Conservation (phyloP, 1,140 invertebrate genomes). For the Pomacea maculata region DNA sequence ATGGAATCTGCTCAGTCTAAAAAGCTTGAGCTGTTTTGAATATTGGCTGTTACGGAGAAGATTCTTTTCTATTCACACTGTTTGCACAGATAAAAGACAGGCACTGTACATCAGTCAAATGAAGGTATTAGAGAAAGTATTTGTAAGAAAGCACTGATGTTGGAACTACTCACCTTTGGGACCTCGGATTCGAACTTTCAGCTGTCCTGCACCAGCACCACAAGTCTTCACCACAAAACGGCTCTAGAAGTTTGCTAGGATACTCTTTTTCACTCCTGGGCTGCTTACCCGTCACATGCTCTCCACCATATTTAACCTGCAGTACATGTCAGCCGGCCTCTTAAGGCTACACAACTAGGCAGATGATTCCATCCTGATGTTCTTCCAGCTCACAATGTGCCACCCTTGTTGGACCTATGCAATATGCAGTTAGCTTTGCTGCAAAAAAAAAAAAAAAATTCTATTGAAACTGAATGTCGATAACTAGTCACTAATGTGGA, state of each 20-base stretch:
- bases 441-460: not conserved
- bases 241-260: slow-evolving; percentile 94
- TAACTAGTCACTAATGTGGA: too few species aligned
- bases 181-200: slow-evolving; percentile 93
- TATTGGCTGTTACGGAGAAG: too few species aligned
- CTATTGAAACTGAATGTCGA: too few species aligned
- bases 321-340: slow-evolving; percentile 92
- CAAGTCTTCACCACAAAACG: slow-evolving; percentile 97
- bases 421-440: slow-evolving; percentile 96
- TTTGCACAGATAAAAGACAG: not conserved
- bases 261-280: slow-evolving; percentile 95
- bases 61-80: not conserved
- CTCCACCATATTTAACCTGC: slow-evolving; percentile 92
- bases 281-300: slow-evolving; percentile 78
- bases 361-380: slow-evolving; percentile 97
- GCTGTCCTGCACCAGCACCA: slow-evolving; percentile 85
- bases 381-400: slow-evolving; percentile 98
- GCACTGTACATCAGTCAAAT: not conserved
- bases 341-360: slow-evolving; percentile 92
- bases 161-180: slow-evolving; percentile 79
- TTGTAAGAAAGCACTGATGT: too few species aligned
- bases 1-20: too few species aligned
- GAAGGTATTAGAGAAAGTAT: too few species aligned
- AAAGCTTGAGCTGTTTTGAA: too few species aligned
- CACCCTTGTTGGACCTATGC: slow-evolving; percentile 85